Conservation (phyloP, 1,140 invertebrate genomes). For the Proctacanthus coquilletti region DNA sequence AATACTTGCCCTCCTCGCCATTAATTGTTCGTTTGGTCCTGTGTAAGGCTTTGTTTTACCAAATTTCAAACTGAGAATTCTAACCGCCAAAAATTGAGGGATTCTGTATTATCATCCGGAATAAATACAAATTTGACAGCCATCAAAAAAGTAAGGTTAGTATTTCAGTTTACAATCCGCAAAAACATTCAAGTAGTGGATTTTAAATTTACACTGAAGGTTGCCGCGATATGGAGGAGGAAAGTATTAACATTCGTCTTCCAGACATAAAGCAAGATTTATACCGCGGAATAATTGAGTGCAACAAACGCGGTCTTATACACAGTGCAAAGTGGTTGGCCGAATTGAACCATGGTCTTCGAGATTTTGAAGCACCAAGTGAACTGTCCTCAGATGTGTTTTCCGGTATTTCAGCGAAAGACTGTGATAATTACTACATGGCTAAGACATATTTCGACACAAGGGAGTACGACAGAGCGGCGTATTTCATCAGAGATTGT, state of each 20-base stretch:
- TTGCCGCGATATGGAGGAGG: slow-evolving; percentile 11
- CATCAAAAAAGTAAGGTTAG: slow-evolving; percentile 1
- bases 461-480: slow-evolving; percentile 82
- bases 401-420: slow-evolving; percentile 34
- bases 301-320: slow-evolving; percentile 22
- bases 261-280: slow-evolving; percentile 23
- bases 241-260: slow-evolving; percentile 8
- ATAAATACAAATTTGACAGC: too few relatives aligned
- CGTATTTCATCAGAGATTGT: slow-evolving; percentile 63
- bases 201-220: too few relatives aligned
- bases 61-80: too few relatives aligned
- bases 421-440: slow-evolving; percentile 58
- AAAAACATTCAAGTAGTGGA: too few relatives aligned
- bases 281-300: slow-evolving; percentile 24
- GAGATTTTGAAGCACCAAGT: slow-evolving; percentile 40
- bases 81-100: too few relatives aligned
- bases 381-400: slow-evolving; percentile 26
- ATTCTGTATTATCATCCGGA: too few relatives aligned
- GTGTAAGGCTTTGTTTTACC: too few relatives aligned
- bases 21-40: too few relatives aligned
- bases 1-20: too few relatives aligned
- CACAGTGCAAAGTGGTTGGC: slow-evolving; percentile 62
- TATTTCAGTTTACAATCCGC: too few relatives aligned
- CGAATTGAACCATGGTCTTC: slow-evolving; percentile 63
- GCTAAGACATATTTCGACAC: slow-evolving; percentile 85